Evolutionary conservation across 37 sponge, comb jelly and placozoan genomes (phyloP).

Genomic region (Hormiphora californensis): DNA sequence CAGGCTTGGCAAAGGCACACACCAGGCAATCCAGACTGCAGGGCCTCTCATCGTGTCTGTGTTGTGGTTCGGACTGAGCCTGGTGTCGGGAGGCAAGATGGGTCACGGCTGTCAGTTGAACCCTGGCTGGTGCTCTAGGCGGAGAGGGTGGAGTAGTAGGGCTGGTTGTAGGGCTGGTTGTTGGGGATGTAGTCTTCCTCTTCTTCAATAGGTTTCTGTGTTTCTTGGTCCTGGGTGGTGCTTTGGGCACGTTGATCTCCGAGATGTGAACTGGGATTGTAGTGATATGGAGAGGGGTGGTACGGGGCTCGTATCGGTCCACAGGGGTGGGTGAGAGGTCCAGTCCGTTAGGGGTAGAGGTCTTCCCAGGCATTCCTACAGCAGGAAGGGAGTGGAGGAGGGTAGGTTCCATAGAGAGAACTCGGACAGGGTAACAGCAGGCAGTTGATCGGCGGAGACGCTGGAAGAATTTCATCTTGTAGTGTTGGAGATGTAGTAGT

Average conservation of each 20-base stretch:
- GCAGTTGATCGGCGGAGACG: not conserved
- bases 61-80: not conserved
- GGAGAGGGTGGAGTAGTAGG: no score
- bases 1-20: constrained; percentile 51
- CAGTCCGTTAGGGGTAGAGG: not conserved
- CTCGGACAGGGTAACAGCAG: constrained; percentile 6
- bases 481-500: no score
- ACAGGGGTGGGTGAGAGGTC: not conserved
- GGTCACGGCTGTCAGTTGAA: not conserved
- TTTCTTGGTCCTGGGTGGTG: not conserved
- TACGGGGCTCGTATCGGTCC: not conserved
- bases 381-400: not conserved
- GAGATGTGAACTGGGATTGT: not conserved
- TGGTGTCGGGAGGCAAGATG: not conserved
- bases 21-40: constrained; percentile 21
- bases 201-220: not conserved
- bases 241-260: no score
- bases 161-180: not conserved
- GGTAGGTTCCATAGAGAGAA: not conserved
- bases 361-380: not conserved
- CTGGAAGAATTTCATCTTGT: constrained; percentile 36
- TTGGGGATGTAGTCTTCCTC: constrained; percentile 8
- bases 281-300: not conserved
- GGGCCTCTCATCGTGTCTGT: no score
- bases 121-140: no score